These are phyloP conservation scores for Heliconius hewitsoni DNA, from an alignment of 1,140 invertebrate species.

Conservation along the genomic window DNA sequence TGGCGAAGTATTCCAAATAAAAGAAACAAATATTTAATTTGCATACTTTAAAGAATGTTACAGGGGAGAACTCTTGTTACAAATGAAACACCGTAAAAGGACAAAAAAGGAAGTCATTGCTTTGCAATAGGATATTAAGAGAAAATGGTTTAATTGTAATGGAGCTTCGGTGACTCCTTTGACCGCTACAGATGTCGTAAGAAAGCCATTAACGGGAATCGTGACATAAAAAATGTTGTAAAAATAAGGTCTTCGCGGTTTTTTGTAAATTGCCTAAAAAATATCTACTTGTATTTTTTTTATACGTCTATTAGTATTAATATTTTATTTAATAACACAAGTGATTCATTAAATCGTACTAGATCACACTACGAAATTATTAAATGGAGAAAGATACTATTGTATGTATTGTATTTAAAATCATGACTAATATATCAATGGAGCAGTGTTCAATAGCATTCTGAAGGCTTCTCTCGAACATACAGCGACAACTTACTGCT, in stretches of 20 bases:
- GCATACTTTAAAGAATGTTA: neutral
- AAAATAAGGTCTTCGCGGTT: too few relatives aligned
- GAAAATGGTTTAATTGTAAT: neutral
- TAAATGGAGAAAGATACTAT: neutral
- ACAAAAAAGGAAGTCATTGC: neutral
- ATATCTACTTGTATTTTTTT: too few relatives aligned
- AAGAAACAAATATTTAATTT: neutral
- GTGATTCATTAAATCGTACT: too few relatives aligned
- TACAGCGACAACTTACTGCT: constrained; percentile 60
- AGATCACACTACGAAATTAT: neutral
- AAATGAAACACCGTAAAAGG: neutral
- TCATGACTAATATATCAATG: neutral
- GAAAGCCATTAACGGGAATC: constrained; percentile 1
- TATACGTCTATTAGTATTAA: too few relatives aligned
- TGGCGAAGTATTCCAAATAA: too few relatives aligned
- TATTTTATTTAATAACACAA: too few relatives aligned
- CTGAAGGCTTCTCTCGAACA: constrained; percentile 47
- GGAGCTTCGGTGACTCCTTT: constrained; percentile 2
- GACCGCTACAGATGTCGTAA: constrained; percentile 2
- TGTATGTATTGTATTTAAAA: neutral
- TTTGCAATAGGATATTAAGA: neutral
- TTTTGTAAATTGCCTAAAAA: too few relatives aligned
- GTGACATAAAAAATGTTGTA: neutral
- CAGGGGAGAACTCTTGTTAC: neutral
- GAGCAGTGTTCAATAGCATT: neutral